Base-by-base conservation (phyloP, 2,113 vertebrate species). In the Engraulis encrasicolus region DNA sequence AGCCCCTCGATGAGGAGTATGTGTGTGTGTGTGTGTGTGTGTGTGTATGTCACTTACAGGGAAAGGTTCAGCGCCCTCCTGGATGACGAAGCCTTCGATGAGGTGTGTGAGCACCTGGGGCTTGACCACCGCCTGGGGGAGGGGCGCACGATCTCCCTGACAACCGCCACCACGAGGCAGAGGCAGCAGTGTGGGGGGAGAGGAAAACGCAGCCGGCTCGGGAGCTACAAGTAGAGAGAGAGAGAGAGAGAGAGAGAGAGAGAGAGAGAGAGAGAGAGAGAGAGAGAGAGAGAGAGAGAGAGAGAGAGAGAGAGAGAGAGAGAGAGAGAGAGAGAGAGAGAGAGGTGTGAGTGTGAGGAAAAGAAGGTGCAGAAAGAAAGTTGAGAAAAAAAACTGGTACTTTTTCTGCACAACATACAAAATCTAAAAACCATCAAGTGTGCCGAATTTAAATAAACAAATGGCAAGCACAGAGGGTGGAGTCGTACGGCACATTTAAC, bases 61-160 rank as follows among this genome's bases (percentile, higher is more conserved):
- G 92, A 99, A 99, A 14, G 98, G 98, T 82, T 99, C 98, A 6
- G 98, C 98, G 92, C 98, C 98, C 88, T 99, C 98, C 91, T 99
- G 98, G 92, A 99, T 99, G 74, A 99, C 98, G 84, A 99, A 99
- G 81, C 98, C 98, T 89, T 99, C 98, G 1, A 99, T 99, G 88
- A 99, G 96, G 88, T 99, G 98, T 0, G 98, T 99, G 84, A 99
- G 97, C 87, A 99, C 99, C 90, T 99, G 98, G 37, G 98, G 98
- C 90, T 99, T 99, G 88, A 99, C 98, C 0, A 99, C 99, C 61
- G 98, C 98, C 91, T 99, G 98, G 2, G 98, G 98, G 38, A 95
- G 89, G 23, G 97, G 97, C 19, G 89, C 96, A 94, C 92, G 96
- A 93, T 93, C 97, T 84, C 85, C 95, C 94, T 89, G 94, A 90